Percentiles rank a stretch among this genome's conserved stretches.
Conservation (phyloP, 2,888 invertebrate species). For the Macrophya annulata region DNA sequence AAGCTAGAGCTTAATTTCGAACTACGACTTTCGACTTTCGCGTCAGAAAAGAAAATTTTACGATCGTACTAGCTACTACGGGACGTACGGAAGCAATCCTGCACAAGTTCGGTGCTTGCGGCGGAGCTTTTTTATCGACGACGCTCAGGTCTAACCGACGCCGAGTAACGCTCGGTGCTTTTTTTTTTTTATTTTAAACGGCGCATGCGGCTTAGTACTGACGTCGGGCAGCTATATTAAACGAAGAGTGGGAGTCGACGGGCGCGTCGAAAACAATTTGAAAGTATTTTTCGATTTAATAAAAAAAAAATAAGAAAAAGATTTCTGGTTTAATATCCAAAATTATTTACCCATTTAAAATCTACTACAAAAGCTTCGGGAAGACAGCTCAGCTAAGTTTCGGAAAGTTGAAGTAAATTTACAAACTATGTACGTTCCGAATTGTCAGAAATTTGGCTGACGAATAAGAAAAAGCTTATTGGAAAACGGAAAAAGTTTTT, state of each 20-base stretch:
- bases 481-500: too few relatives aligned
- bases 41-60: background rate
- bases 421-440: too few relatives aligned
- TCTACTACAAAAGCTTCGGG: background rate
- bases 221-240: background rate
- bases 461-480: too few relatives aligned
- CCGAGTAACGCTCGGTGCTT: conserved; percentile 60
- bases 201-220: conserved; percentile 73
- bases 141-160: conserved; percentile 52
- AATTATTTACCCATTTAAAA: too few relatives aligned
- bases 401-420: too few relatives aligned
- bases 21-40: background rate
- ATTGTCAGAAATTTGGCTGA: too few relatives aligned
- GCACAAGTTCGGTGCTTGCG: conserved; percentile 61
- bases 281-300: background rate
- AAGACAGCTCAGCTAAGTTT: too few relatives aligned
- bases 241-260: conserved; percentile 58
- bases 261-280: conserved; percentile 20
- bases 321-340: background rate
- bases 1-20: background rate
- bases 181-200: conserved; percentile 65
- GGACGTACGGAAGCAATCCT: background rate
- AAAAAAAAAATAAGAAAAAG: background rate
- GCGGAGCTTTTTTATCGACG: conserved; percentile 76
- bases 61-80: background rate